Evolutionary conservation across 2,113 vertebrate genomes (phyloP).

Genomic region (Mormyrus lacerda): DNA sequence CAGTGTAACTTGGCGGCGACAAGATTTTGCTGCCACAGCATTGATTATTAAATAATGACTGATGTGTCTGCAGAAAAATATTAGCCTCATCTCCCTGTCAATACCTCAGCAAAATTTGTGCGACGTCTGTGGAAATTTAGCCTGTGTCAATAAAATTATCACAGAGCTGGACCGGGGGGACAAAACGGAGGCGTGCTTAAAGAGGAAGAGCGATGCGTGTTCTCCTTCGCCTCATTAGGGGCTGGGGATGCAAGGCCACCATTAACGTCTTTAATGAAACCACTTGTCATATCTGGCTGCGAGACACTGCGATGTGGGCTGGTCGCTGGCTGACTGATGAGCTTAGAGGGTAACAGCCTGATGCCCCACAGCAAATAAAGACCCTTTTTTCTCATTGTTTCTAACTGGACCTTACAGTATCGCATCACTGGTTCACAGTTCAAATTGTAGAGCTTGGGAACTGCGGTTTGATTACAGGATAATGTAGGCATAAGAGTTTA

Average conservation of each 20-base stretch:
- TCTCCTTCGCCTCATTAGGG: constrained; percentile 23
- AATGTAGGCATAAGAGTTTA: background rate
- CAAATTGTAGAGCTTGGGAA: background rate
- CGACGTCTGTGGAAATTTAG: background rate
- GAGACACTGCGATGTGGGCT: constrained; percentile 20
- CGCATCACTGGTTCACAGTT: background rate
- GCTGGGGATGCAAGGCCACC: constrained; percentile 27
- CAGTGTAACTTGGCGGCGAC: background rate
- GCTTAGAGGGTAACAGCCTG: constrained; percentile 16
- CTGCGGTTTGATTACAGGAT: background rate
- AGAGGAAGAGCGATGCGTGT: constrained; percentile 8
- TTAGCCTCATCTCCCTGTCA: background rate
- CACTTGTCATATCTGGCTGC: constrained; percentile 37
- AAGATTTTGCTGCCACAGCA: background rate
- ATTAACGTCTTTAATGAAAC: constrained; percentile 41
- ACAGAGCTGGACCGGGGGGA: background rate
- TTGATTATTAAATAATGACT: background rate
- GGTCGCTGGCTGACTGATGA: constrained; percentile 27
- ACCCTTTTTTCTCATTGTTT: background rate
- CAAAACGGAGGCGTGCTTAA: background rate
- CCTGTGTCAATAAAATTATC: background rate
- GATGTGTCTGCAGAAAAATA: background rate
- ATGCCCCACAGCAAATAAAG: constrained; percentile 10
- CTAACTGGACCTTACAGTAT: background rate
- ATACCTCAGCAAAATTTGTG: background rate